These are phyloP conservation scores for Daktulosphaira vitifoliae DNA, from an alignment of 1,140 invertebrate species.

Conservation along the genomic window DNA sequence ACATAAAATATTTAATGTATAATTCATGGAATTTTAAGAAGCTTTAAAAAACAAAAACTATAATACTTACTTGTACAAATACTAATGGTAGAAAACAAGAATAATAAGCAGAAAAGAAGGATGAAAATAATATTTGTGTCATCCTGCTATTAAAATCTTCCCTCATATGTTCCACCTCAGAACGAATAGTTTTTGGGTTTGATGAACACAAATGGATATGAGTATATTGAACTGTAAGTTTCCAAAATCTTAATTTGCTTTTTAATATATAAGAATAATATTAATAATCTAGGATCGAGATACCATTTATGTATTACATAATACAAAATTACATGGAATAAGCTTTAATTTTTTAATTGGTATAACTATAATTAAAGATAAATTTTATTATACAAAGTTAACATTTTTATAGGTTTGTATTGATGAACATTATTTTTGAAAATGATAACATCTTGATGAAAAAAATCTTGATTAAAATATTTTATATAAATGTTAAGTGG, in stretches of 20 bases:
- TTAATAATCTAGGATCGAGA: not conserved
- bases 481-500: no score
- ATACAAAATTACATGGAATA: no score
- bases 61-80: slow-evolving; percentile 63
- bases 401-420: no score
- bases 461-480: no score
- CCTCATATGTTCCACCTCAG: slow-evolving; percentile 74
- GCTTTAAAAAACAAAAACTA: slow-evolving; percentile 7
- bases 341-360: no score
- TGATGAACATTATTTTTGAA: no score
- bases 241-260: not conserved
- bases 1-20: not conserved
- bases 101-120: slow-evolving; percentile 82
- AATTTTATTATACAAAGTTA: no score
- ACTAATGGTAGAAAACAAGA: slow-evolving; percentile 81
- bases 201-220: slow-evolving; percentile 59
- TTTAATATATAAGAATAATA: not conserved
- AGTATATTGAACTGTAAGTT: slow-evolving; percentile 23
- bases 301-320: no score
- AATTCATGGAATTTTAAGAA: slow-evolving; percentile 13
- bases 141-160: slow-evolving; percentile 80
- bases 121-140: slow-evolving; percentile 83
- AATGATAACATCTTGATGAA: no score
- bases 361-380: no score
- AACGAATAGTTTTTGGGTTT: slow-evolving; percentile 60